These are phyloP conservation scores for Medauroidea extradentata DNA, from an alignment of 1,140 invertebrate species.

Conservation along the genomic window DNA sequence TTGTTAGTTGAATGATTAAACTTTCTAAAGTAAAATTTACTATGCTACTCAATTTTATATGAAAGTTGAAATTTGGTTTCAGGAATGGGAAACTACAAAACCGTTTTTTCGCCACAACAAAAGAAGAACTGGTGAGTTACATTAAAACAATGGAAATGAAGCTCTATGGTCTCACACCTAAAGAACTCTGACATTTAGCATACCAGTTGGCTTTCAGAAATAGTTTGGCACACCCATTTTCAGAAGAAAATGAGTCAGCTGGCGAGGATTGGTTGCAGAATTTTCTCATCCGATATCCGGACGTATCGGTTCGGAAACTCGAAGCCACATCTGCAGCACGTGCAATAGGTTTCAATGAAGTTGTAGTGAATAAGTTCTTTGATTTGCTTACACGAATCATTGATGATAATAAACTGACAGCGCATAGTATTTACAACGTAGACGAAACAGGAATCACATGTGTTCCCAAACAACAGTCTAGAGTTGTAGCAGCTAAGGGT, in stretches of 20 bases:
- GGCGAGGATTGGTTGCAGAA: not conserved
- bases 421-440: constrained; percentile 15
- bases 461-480: constrained; percentile 19
- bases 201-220: constrained; percentile 30
- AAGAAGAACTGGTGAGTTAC: too few species aligned
- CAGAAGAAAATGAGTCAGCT: not conserved
- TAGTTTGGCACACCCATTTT: constrained; percentile 11
- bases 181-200: constrained; percentile 10
- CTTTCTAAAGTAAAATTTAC: too few species aligned
- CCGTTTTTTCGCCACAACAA: too few species aligned
- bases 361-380: not conserved
- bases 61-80: too few species aligned
- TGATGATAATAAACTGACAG: constrained; percentile 12
- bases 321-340: not conserved
- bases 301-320: constrained; percentile 1
- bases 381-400: constrained; percentile 1
- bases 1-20: too few species aligned
- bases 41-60: too few species aligned
- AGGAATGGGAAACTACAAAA: too few species aligned
- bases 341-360: not conserved
- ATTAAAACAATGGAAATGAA: too few species aligned
- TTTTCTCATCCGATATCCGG: not conserved
- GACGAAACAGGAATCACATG: constrained; percentile 18
- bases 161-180: too few species aligned
- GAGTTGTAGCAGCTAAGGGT: constrained; percentile 29